A percentile compares a stretch with the other conserved stretches of the same genome.
Evolutionary conservation across 2,113 vertebrate genomes (phyloP).

Genomic region (Psittacara wagleri): DNA sequence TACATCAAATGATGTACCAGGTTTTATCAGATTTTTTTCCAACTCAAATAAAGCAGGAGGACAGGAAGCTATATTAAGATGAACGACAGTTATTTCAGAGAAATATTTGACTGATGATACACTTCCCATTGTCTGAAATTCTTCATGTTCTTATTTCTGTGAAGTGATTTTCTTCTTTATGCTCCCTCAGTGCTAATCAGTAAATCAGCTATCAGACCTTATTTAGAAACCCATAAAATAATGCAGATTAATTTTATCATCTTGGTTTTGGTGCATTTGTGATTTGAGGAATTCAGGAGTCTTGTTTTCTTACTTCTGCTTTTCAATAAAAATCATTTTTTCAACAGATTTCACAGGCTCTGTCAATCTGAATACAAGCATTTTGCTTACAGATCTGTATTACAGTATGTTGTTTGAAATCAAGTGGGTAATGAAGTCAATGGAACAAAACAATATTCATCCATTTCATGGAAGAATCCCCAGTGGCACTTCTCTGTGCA

Average conservation of each 20-base stretch:
- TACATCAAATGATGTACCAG: neutral
- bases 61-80: neutral
- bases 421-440: neutral
- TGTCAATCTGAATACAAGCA: neutral
- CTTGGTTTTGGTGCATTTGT: neutral
- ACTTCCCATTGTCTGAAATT: neutral
- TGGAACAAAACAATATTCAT: neutral
- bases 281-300: neutral
- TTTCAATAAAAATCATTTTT: neutral
- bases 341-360: neutral
- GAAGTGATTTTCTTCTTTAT: neutral
- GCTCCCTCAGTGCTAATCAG: neutral
- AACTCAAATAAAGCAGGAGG: neutral
- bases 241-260: neutral
- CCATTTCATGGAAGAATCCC: neutral
- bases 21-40: slow-evolving; percentile 4
- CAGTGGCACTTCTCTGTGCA: neutral
- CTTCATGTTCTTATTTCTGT: neutral
- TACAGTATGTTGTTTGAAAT: neutral
- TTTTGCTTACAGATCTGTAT: neutral
- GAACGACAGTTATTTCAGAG: neutral
- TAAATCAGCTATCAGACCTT: neutral
- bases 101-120: neutral
- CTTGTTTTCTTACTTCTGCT: neutral
- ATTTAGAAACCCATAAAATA: neutral